Base-by-base conservation (phyloP, 2,888 invertebrate genomes). In the Apodemia duryi region DNA sequence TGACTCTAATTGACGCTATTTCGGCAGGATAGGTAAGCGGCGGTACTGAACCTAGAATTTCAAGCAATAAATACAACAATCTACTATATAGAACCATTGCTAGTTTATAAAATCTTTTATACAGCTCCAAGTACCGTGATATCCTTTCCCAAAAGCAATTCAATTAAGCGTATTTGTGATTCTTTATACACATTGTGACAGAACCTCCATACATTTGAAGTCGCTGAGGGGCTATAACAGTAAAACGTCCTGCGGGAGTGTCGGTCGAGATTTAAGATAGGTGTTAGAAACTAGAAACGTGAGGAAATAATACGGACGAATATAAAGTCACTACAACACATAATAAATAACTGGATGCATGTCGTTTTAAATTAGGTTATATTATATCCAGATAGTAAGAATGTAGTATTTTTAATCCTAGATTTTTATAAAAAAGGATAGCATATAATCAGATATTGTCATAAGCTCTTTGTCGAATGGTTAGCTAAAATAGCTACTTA, bases 201-300 rank as follows among this genome's bases (percentile, higher is more conserved):
- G 57, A 29, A 57, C 57, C 57, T 57, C 32, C 57, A 79, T 82
- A 81, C 80, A 82, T 82, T 66, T 65, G 77, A 75, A 78, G 74
- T 77, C 79, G 75, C 79, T 77, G 78, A 80, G 77, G 77, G 80
- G 83, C 83, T 78, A 82, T 86, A 85, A 84, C 83, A 81, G 78
- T 87, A 86, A 87, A 87, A 78, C 77, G 82, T 81, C 85, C 81
- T 76, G 70, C 72, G 82, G 80, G 84, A 82, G 76, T 43, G 11
- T 28, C 76, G 75, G 79, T 72, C 74, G 79, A 81, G 84, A 85
- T 85, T 85, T 85, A 85, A 82, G 85, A 85, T 82, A 82, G 82
- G 80, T 80, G 74, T 76, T 43, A 7, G 28, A 11, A 28, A 72
- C n/a, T n/a, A n/a, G n/a, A n/a, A n/a, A 67, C 64, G 66, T 64